Evolutionary conservation across 2,797 vertebrate species (phyloP), one percentile per base, ranked within the genome.

Genomic region (Sebastiscus tertius): DNA sequence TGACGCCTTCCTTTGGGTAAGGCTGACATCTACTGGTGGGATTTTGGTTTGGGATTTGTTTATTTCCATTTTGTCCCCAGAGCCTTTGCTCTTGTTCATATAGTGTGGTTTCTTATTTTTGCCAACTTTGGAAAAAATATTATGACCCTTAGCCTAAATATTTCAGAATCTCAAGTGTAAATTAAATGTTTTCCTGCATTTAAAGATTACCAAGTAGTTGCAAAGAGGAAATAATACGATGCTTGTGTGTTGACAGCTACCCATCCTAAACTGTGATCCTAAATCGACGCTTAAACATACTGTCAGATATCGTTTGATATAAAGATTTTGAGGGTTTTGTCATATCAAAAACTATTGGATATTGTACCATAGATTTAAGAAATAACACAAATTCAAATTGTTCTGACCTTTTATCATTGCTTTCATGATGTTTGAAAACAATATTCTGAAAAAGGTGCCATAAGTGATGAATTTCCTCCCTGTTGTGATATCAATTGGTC

Each of bases 1-100:
- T 29, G 2, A 58, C 0, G 34, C 9, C 18, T 81, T 76, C 8
- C 55, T 80, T 73, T 78, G 55, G 55, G 16, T 36, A 84, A 85
- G 66, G 27, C 82, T 91, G 88, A 88, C 91, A 89, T 85, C 91
- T 90, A 31, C 70, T 89, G 89, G 87, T 84, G 52, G 12, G 13
- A 75, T 55, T 33, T 62, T 12, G 13, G 1, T 7, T 16, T 14
- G 16, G 11, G 4, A 14, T 16, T 36, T 26, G 4, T 58, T 67
- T 42, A 22, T 66, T 59, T 55, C 22, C 11, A 22, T 2, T 33
- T 39, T 18, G n/a, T 1, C 2, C 12, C 3, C 1, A 16, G 16
- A 27, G 59, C 6, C 3, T 18, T 20, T 24, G 20, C 4, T 49
- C 67, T 56, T 8, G n/a, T 39, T 67, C 4, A 16, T 9, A 16